A percentile compares a stretch with the other conserved stretches of the same genome.
Conservation (phyloP, 2,797 vertebrate species). For the Pipistrellus pygmaeus region DNA sequence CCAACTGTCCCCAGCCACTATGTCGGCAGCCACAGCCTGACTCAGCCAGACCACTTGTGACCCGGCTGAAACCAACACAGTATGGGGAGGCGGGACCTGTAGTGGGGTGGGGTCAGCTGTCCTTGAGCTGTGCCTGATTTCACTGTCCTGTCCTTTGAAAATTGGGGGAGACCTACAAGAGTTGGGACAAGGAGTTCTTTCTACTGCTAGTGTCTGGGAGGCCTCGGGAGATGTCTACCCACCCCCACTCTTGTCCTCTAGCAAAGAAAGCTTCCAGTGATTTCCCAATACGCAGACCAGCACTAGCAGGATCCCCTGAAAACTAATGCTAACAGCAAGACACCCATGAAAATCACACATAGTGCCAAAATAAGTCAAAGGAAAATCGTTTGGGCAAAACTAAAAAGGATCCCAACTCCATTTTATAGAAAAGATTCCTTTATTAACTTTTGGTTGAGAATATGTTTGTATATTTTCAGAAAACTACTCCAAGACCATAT, state of each 20-base stretch:
- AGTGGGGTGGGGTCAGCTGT: rapidly evolving
- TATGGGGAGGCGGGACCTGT: neutral
- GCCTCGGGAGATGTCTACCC: neutral
- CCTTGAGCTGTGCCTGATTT: neutral
- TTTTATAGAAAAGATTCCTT: too few species aligned
- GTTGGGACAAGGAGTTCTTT: neutral
- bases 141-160: rapidly evolving
- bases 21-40: neutral
- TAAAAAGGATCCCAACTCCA: too few species aligned
- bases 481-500: too few species aligned
- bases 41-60: neutral
- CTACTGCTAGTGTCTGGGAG: neutral
- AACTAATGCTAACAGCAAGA: neutral
- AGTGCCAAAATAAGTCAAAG: too few species aligned
- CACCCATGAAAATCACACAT: too few species aligned
- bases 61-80: rapidly evolving
- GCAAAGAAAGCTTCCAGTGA: neutral
- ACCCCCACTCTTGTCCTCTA: neutral
- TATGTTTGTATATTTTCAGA: too few species aligned
- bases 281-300: neutral
- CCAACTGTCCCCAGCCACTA: neutral
- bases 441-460: too few species aligned
- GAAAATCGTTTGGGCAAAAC: too few species aligned
- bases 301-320: neutral
- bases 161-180: neutral